These are phyloP conservation scores for Drosophila busckii DNA, from an alignment of 1,140 invertebrate genomes.

Conservation along the genomic window DNA sequence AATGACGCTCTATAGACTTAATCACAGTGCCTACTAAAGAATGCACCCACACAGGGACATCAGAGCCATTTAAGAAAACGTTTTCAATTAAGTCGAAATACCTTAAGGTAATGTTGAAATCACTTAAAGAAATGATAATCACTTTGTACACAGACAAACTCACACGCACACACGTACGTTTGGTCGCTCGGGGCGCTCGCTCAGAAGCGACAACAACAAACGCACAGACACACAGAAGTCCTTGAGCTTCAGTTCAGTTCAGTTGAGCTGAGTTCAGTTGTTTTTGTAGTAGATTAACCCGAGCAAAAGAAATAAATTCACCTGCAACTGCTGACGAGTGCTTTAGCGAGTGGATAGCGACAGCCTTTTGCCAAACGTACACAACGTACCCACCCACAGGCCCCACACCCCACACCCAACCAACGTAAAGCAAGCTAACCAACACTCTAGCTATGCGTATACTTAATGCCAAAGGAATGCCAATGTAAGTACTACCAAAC, in stretches of 20 bases:
- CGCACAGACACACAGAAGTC: constrained; percentile 4
- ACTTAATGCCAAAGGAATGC: constrained; percentile 5
- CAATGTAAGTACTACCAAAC: no score
- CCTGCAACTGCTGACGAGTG: constrained; percentile 63
- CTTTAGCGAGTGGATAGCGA: constrained; percentile 26
- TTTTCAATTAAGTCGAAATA: constrained; percentile 67
- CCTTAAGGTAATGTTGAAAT: constrained; percentile 71
- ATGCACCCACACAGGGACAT: constrained; percentile 8
- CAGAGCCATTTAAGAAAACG: constrained; percentile 63
- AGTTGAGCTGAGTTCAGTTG: constrained; percentile 40
- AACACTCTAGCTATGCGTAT: background rate
- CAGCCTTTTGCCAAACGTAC: constrained; percentile 5
- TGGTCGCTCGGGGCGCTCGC: constrained; percentile 56
- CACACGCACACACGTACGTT: no score
- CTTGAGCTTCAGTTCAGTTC: constrained; percentile 2
- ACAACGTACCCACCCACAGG: constrained; percentile 1
- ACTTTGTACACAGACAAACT: constrained; percentile 74
- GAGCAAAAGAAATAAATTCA: constrained; percentile 72
- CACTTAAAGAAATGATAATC: constrained; percentile 76
- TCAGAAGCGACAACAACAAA: background rate
- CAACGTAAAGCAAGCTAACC: background rate
- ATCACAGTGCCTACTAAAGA: constrained; percentile 40
- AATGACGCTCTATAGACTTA: constrained; percentile 47
- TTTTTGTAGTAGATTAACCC: constrained; percentile 68
- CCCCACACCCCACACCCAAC: background rate